Conservation (phyloP, 2,113 vertebrate genomes). For the Struthio camelus region DNA sequence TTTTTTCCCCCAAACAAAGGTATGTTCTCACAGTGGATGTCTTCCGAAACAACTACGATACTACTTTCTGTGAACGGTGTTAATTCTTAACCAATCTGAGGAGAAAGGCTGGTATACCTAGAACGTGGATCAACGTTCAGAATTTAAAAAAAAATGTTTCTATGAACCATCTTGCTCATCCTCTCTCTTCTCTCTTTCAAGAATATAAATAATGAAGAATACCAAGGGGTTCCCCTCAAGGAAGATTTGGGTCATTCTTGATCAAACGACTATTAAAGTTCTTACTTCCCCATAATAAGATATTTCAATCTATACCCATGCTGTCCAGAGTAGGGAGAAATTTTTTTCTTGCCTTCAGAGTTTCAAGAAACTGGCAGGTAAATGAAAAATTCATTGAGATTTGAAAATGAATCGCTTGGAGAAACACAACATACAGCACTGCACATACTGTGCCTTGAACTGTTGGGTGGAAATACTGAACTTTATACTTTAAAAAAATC, state of each 20-base stretch:
- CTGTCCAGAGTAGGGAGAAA: background rate
- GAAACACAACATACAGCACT: background rate
- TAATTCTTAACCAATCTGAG: background rate
- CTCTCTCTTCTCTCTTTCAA: background rate
- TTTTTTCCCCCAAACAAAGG: background rate
- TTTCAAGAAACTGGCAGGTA: background rate
- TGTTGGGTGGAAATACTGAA: background rate
- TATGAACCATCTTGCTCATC: too few relatives aligned
- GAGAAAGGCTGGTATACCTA: background rate
- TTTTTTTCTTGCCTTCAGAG: background rate
- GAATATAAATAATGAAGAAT: background rate
- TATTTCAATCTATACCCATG: background rate
- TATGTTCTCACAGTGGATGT: background rate
- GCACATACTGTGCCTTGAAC: background rate
- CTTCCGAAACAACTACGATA: background rate
- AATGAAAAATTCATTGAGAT: slow-evolving; percentile 38
- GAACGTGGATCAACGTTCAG: background rate
- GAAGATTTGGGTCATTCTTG: background rate
- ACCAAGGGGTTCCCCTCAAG: background rate
- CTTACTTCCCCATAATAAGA: background rate
- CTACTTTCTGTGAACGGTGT: background rate
- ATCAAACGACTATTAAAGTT: background rate
- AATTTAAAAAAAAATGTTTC: background rate
- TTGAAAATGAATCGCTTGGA: background rate
- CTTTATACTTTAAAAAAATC: background rate